These are phyloP conservation scores for Anoura caudifer DNA, from an alignment of 2,113 vertebrate genomes.

Conservation along the genomic window DNA sequence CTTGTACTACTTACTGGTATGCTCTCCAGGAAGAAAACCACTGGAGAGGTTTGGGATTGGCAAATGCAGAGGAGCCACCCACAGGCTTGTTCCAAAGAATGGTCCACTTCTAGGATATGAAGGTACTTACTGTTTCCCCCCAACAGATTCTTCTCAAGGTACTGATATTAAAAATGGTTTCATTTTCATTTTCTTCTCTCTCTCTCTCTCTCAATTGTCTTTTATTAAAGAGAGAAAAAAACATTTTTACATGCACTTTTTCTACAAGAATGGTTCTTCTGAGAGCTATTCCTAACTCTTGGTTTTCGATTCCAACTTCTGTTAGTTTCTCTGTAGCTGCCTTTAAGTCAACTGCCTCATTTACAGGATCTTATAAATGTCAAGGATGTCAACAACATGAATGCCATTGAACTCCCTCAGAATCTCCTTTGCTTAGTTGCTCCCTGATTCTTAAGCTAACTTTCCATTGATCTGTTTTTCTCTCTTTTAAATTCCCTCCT, in stretches of 20 bases:
- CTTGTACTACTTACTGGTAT: neutral
- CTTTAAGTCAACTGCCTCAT: neutral
- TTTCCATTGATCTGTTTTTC: slow-evolving; percentile 57
- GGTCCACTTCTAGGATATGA: neutral
- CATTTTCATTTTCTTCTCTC: neutral
- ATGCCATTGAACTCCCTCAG: slow-evolving; percentile 20
- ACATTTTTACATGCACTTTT: neutral
- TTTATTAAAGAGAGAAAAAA: neutral
- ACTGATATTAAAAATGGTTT: neutral
- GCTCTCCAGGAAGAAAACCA: neutral
- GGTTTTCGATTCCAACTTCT: neutral
- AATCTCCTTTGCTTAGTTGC: neutral
- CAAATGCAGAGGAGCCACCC: neutral
- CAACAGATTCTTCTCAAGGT: neutral
- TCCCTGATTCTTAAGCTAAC: slow-evolving; percentile 26
- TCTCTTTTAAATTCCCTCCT: neutral
- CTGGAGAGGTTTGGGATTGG: neutral
- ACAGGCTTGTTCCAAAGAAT: neutral
- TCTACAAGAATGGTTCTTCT: neutral
- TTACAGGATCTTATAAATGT: neutral
- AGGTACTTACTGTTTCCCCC: accelerated
- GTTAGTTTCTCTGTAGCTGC: neutral
- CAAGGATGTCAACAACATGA: neutral
- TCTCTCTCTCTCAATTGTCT: neutral
- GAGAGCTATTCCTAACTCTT: neutral